Evolutionary conservation across 92 coral and sea anemone genomes (phyloP), one percentile per base, ranked within the genome.

Genomic region (Phymanthus crucifer): DNA sequence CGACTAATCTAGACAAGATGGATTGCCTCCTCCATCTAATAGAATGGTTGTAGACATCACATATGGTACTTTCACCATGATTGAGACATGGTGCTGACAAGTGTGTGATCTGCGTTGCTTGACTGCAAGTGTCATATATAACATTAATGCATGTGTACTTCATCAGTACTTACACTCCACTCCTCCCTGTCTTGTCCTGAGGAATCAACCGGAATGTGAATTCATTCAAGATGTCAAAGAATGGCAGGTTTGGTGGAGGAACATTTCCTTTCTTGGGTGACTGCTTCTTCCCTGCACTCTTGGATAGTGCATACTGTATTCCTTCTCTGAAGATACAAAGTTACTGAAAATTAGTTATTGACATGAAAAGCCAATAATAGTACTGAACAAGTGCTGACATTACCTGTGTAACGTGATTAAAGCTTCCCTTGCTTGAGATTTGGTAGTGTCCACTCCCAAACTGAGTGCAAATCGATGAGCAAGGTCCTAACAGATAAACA

Each of bases 371-470:
- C 48, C 48, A 10, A 43, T 0, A 43, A 0, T 10, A 43, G 48
- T 43, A 1, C 13, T 43, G 14, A 43, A 7, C n/a, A 14, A 54
- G 64, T 54, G 64, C 29, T 54, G n/a, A 29, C 1, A 36, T 65
- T 77, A 95, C 99, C 99, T 91, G 93, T 95, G 99, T 67, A 95
- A 56, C 29, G 80, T 91, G 48, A 95, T 80, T 61, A 95, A 79
- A 40, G 93, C 88, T 73, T 89, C 90, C 26, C 99, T 90, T 75
- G 93, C 91, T 17, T 84, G 88, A 57, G 94, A 38, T 78, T 92
- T 90, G 40, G 82, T 89, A 2, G 82, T 86, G 78, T 95, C 99
- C 33, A 93, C 94, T 27, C 99, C 99, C 72, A 90, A 81, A 21
- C 98, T 87, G 56, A 90, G 90, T 2, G 97, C 93, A 81, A 95